A percentile compares a stretch with the other conserved stretches of the same genome.
phyloP scores from a whole-genome alignment of 2,113 vertebrate genomes.

The Odocoileus virginianus region DNA sequence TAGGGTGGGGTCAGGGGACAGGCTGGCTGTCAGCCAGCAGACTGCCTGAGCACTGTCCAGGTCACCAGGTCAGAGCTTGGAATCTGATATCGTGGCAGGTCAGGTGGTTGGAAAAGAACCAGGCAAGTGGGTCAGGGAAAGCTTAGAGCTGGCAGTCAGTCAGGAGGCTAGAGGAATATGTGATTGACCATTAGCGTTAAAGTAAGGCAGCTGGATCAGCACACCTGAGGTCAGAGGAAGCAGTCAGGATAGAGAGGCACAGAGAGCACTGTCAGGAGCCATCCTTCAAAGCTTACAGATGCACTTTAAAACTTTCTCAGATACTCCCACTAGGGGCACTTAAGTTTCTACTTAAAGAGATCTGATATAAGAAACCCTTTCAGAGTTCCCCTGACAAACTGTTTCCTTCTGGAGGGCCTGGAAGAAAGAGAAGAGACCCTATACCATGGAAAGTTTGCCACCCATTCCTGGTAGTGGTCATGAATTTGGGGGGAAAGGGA shows the following conservation, averaged over 20 bases:
- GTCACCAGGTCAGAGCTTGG: not conserved
- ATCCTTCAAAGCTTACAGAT: not conserved
- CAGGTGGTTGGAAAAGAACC: not conserved
- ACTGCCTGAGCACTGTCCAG: not conserved
- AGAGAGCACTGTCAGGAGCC: not conserved
- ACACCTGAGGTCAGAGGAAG: not conserved
- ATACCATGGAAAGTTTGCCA: not conserved
- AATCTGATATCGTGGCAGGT: not conserved
- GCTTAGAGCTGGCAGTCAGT: not conserved
- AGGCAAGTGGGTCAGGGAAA: not conserved
- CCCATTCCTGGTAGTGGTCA: not conserved
- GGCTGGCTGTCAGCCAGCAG: not conserved
- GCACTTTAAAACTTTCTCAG: not conserved
- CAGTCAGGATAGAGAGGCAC: not conserved
- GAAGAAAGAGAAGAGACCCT: not conserved
- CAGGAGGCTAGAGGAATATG: not conserved
- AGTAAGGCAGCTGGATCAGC: not conserved
- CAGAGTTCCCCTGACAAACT: not conserved
- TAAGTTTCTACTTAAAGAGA: not conserved
- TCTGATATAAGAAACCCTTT: not conserved
- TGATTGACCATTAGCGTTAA: not conserved
- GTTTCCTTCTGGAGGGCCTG: not conserved
- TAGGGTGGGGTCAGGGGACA: not conserved
- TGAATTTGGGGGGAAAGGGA: not conserved
- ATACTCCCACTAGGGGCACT: not conserved